Conservation (phyloP, 2,113 vertebrate genomes). For the Amphiprion ocellaris region DNA sequence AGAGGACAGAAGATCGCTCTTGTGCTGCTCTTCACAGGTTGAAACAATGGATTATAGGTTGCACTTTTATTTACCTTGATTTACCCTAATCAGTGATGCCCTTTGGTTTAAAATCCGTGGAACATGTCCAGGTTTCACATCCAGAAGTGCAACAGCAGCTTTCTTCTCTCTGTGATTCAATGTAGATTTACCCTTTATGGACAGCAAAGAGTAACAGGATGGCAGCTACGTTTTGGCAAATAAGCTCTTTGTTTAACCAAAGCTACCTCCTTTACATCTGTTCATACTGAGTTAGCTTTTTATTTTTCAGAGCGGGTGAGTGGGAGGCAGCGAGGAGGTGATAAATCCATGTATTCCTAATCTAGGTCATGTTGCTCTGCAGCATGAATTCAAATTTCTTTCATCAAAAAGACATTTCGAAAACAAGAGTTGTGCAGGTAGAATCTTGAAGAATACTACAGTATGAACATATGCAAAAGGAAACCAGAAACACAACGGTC, state of each 20-base stretch:
- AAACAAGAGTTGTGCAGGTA: no score
- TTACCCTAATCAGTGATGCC: no score
- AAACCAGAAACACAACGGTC: no score
- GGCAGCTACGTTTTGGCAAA: conserved; percentile 20
- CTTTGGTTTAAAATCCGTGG: no score
- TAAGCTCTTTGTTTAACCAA: conserved; percentile 33
- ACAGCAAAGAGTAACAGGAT: background rate
- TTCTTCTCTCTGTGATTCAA: background rate
- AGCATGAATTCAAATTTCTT: no score
- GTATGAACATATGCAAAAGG: no score
- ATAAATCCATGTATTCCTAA: background rate
- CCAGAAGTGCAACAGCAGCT: background rate
- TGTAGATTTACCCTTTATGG: background rate
- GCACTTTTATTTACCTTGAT: no score
- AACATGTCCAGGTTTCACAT: background rate
- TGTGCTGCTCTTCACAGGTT: background rate
- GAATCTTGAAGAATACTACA: no score
- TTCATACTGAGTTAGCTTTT: background rate
- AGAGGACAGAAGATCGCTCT: background rate
- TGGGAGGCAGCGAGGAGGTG: background rate
- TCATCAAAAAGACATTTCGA: no score
- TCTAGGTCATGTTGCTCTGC: background rate
- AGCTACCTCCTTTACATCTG: background rate
- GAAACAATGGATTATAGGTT: background rate
- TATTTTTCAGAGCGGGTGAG: background rate